Conservation (phyloP, 2,113 vertebrate species). For the Leucopsar rothschildi region DNA sequence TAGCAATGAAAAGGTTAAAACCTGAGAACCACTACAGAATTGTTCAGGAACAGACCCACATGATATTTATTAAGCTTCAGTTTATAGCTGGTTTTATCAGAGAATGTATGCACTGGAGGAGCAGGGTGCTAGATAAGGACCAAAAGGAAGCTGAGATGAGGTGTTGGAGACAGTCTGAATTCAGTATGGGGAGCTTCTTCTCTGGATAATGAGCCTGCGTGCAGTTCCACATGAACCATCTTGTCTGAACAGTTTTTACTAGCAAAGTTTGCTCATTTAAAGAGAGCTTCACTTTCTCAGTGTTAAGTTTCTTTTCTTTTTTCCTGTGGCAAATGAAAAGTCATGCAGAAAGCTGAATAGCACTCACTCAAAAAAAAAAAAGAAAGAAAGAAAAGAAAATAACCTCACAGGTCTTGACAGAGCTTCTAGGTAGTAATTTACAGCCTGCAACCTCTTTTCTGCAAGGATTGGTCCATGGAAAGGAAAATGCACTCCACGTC, state of each 20-base stretch:
- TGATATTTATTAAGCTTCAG: neutral
- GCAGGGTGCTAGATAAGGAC: neutral
- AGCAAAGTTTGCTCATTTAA: neutral
- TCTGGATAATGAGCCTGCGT: fast-evolving
- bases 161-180: neutral
- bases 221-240: neutral
- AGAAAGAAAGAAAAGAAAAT: too few species aligned
- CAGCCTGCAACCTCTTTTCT: neutral
- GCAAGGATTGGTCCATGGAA: neutral
- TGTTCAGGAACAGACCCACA: neutral
- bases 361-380: neutral
- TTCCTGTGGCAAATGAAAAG: neutral
- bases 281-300: neutral
- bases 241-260: neutral
- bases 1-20: neutral
- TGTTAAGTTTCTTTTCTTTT: neutral
- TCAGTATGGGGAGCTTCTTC: neutral
- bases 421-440: neutral
- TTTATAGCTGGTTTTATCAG: neutral
- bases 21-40: neutral
- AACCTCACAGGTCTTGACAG: neutral
- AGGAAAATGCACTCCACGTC: neutral
- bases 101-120: neutral
- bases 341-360: neutral
- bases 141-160: neutral